These are phyloP conservation scores for Drosophila crucigera DNA, from an alignment of 2,888 invertebrate species.

Conservation along the genomic window DNA sequence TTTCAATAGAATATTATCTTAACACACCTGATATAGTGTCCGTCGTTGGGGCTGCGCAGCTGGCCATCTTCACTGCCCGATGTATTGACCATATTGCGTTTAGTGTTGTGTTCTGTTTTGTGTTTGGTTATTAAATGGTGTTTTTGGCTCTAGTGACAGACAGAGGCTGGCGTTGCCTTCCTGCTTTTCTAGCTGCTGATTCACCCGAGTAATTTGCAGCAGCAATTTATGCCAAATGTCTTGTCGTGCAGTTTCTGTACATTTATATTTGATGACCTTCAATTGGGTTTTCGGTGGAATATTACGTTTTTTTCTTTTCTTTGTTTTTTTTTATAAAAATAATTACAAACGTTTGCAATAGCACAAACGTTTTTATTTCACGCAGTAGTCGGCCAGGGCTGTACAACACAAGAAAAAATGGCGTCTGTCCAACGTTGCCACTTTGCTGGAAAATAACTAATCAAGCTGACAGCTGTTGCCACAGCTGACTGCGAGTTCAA, in stretches of 20 bases:
- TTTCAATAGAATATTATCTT: slow-evolving; percentile 49
- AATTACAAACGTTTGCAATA: slow-evolving; percentile 65
- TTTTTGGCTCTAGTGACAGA: slow-evolving; percentile 5
- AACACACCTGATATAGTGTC: slow-evolving; percentile 86
- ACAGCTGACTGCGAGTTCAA: slow-evolving; percentile 45
- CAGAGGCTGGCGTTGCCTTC: slow-evolving; percentile 32
- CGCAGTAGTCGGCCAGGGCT: slow-evolving; percentile 56
- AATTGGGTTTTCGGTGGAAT: slow-evolving; percentile 60
- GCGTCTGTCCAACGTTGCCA: slow-evolving; percentile 63
- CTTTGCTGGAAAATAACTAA: background rate
- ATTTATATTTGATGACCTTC: slow-evolving; percentile 48
- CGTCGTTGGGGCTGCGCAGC: slow-evolving; percentile 90
- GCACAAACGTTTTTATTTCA: slow-evolving; percentile 64
- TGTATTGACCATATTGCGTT: slow-evolving; percentile 74
- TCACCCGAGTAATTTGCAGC: slow-evolving; percentile 42
- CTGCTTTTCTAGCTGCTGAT: slow-evolving; percentile 40
- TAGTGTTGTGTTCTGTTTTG: slow-evolving; percentile 11
- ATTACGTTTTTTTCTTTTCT: slow-evolving; percentile 33
- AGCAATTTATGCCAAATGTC: slow-evolving; percentile 34
- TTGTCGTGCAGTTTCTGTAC: slow-evolving; percentile 42
- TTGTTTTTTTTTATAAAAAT: slow-evolving; percentile 39
- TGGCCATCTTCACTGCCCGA: slow-evolving; percentile 92
- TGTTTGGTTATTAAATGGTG: slow-evolving; percentile 19
- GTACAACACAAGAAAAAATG: slow-evolving; percentile 64
- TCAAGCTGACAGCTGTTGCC: slow-evolving; percentile 43